phyloP scores from a whole-genome alignment of 1,140 invertebrate species.

The Drosophila tristis region DNA sequence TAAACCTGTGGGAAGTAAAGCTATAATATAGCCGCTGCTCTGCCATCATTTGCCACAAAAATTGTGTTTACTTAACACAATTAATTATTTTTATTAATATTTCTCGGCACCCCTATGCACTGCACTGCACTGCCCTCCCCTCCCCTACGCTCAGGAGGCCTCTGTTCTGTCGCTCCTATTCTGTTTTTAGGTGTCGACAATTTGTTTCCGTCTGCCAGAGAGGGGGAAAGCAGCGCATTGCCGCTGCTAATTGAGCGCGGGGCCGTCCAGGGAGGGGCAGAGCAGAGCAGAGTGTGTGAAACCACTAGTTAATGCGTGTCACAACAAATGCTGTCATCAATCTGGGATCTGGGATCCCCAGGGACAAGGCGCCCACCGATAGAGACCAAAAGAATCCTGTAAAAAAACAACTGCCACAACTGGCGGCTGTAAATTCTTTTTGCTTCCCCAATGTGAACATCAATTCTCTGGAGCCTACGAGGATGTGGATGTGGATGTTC shows the following conservation, averaged over 20 bases:
- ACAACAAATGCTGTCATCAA: constrained; percentile 80
- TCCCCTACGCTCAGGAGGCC: neutral
- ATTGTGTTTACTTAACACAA: constrained; percentile 65
- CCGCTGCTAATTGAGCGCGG: constrained; percentile 52
- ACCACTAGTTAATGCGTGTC: constrained; percentile 77
- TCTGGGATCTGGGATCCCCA: constrained; percentile 25
- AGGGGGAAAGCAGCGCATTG: neutral
- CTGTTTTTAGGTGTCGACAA: constrained; percentile 62
- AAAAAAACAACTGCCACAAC: constrained; percentile 53
- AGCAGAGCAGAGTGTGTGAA: constrained; percentile 53
- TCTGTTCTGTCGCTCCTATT: neutral
- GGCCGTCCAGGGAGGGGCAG: neutral
- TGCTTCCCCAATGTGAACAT: neutral
- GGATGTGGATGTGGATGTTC: too few relatives aligned
- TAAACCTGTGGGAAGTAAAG: constrained; percentile 81
- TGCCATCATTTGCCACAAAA: constrained; percentile 35
- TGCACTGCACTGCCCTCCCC: neutral
- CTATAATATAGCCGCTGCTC: constrained; percentile 59
- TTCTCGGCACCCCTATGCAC: constrained; percentile 25
- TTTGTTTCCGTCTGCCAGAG: constrained; percentile 54
- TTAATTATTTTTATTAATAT: constrained; percentile 78
- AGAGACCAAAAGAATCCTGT: constrained; percentile 44
- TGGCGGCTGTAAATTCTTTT: constrained; percentile 63
- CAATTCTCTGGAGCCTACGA: constrained; percentile 55
- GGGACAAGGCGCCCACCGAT: neutral